These are phyloP conservation scores for Oryzias javanicus DNA, from an alignment of 2,113 vertebrate genomes.

Conservation along the genomic window DNA sequence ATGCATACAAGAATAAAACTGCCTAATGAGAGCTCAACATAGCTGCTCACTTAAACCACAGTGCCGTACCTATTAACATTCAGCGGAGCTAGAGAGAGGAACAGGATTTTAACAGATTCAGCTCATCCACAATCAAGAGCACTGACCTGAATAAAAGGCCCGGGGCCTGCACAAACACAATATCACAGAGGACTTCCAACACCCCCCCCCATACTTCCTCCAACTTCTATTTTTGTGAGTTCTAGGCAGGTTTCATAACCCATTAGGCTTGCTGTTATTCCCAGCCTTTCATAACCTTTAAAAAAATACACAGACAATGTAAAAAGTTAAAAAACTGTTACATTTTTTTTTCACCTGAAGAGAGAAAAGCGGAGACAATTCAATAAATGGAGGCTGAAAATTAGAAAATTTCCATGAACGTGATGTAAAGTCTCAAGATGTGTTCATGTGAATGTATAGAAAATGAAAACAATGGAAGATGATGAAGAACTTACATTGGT, in stretches of 20 bases:
- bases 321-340: slow-evolving; percentile 17
- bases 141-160: slow-evolving; percentile 61
- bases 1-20: slow-evolving; percentile 1
- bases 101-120: slow-evolving; percentile 48
- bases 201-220: slow-evolving; percentile 24
- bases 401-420: background rate
- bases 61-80: slow-evolving; percentile 46
- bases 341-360: slow-evolving; percentile 9
- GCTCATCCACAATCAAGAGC: slow-evolving; percentile 48
- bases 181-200: slow-evolving; percentile 45
- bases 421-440: background rate
- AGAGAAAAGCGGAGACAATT: slow-evolving; percentile 7
- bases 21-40: slow-evolving; percentile 1
- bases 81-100: slow-evolving; percentile 33
- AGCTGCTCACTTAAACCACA: slow-evolving; percentile 2
- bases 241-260: slow-evolving; percentile 25
- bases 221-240: slow-evolving; percentile 37
- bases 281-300: slow-evolving; percentile 7
- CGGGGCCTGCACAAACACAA: slow-evolving; percentile 36
- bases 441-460: too few relatives aligned
- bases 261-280: slow-evolving; percentile 18
- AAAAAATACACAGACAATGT: slow-evolving; percentile 30
- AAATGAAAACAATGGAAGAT: background rate
- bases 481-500: slow-evolving; percentile 82
- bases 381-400: background rate